A percentile compares a stretch with the other conserved stretches of the same genome.
phyloP scores from a whole-genome alignment of 2,888 invertebrate species.

The Asteroscopus sphinx region DNA sequence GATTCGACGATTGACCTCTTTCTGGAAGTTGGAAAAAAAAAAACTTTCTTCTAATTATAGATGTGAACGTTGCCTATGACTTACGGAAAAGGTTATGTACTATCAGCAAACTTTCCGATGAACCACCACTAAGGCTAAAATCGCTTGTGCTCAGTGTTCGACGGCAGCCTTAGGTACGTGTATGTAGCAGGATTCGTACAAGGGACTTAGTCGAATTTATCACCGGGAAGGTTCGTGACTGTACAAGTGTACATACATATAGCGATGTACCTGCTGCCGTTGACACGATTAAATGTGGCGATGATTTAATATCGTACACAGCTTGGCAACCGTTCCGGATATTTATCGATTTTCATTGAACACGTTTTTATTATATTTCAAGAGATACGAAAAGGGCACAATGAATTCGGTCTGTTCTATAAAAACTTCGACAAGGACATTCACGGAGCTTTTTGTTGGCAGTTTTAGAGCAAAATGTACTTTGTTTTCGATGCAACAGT shows the following conservation, averaged over 20 bases:
- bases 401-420: conserved; percentile 23
- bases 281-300: conserved; percentile 57
- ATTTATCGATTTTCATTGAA: conserved; percentile 52
- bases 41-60: conserved; percentile 77
- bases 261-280: conserved; percentile 53
- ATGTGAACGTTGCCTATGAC: conserved; percentile 53
- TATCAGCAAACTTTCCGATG: too few relatives aligned
- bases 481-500: conserved; percentile 23
- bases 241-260: too few relatives aligned
- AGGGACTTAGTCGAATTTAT: too few relatives aligned
- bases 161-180: too few relatives aligned
- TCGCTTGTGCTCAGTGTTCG: too few relatives aligned
- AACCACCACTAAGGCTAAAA: too few relatives aligned
- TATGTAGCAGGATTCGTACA: too few relatives aligned
- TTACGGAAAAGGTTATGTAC: conserved; percentile 59
- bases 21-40: too few relatives aligned
- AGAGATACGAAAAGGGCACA: conserved; percentile 22
- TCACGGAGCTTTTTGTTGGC: conserved; percentile 20
- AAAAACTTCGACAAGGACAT: conserved; percentile 40
- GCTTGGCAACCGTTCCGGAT: conserved; percentile 52
- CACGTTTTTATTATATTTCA: conserved; percentile 46
- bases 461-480: conserved; percentile 25
- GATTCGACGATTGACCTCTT: too few relatives aligned
- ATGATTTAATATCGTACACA: conserved; percentile 57
- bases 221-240: too few relatives aligned